Conservation (phyloP, 2,113 vertebrate species). For the Mastomys coucha region DNA sequence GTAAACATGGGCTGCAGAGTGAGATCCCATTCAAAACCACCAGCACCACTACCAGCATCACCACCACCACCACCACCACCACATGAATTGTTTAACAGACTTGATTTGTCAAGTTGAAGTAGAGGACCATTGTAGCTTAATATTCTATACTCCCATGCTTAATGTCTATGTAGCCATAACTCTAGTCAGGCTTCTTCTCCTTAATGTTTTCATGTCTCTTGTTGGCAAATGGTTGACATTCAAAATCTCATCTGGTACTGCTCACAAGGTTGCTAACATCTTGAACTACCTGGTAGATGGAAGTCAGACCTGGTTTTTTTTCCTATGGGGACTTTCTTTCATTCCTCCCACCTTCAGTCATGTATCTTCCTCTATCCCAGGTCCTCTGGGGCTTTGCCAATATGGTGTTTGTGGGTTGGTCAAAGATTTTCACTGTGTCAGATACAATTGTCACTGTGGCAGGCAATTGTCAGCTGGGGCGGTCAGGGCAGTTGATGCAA, state of each 20-base stretch:
- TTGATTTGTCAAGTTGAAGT: background rate
- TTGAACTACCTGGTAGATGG: background rate
- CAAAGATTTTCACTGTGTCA: conserved; percentile 69
- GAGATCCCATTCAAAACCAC: background rate
- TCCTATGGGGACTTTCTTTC: background rate
- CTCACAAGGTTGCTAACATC: background rate
- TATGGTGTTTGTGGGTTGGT: conserved; percentile 58
- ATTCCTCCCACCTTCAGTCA: background rate
- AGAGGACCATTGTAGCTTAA: background rate
- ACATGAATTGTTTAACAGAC: background rate
- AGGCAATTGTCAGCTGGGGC: conserved; percentile 72
- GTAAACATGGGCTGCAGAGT: background rate
- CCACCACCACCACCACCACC: background rate
- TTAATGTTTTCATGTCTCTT: background rate
- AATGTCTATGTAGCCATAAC: background rate
- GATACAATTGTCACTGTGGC: conserved; percentile 81
- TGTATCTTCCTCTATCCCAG: background rate
- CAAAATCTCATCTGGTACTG: background rate
- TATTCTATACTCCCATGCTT: background rate
- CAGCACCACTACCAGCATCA: background rate
- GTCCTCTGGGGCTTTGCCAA: conserved; percentile 42
- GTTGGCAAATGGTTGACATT: background rate
- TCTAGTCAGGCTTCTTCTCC: background rate
- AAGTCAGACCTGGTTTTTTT: background rate
- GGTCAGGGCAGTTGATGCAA: conserved; percentile 53